Conservation (phyloP, 2,797 vertebrate genomes). For the Sarcoramphus papa region DNA sequence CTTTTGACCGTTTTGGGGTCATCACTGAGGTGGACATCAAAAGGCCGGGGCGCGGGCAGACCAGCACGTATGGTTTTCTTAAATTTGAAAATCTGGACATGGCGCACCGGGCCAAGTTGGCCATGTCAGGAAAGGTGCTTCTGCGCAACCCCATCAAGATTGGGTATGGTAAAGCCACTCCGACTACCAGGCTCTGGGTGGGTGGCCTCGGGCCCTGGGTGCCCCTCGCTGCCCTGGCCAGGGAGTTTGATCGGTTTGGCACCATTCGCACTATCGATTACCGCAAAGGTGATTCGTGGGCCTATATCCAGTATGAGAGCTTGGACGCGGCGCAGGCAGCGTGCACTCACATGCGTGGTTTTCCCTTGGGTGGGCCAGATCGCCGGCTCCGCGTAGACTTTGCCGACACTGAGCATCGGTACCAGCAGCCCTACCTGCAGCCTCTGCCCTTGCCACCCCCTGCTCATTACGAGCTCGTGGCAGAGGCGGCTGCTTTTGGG, state of each 20-base stretch:
- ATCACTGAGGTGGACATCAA: slow-evolving; percentile 98
- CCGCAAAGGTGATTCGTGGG: slow-evolving; percentile 96
- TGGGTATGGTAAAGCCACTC: slow-evolving; percentile 96
- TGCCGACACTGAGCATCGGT: slow-evolving; percentile 94
- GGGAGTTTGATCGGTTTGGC: slow-evolving; percentile 98
- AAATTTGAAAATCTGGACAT: slow-evolving; percentile 99
- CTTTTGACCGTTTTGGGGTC: slow-evolving; percentile 94
- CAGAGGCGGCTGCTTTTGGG: slow-evolving; percentile 89
- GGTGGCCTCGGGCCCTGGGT: slow-evolving; percentile 96
- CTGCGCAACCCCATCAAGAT: slow-evolving; percentile 95
- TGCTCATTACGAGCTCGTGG: slow-evolving; percentile 90
- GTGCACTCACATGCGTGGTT: slow-evolving; percentile 96
- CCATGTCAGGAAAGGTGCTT: slow-evolving; percentile 96
- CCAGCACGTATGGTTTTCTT: slow-evolving; percentile 94
- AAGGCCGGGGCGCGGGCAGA: slow-evolving; percentile 87
- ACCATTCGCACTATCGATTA: slow-evolving; percentile 98
- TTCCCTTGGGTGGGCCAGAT: slow-evolving; percentile 92
- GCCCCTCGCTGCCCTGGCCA: slow-evolving; percentile 89
- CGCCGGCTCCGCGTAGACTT: slow-evolving; percentile 94
- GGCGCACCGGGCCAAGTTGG: slow-evolving; percentile 95
- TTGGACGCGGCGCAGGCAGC: slow-evolving; percentile 96
- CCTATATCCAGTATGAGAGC: slow-evolving; percentile 98
- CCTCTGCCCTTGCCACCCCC: slow-evolving; percentile 85
- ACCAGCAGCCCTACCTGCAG: slow-evolving; percentile 94
- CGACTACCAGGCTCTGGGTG: slow-evolving; percentile 95